Evolutionary conservation across 2,113 vertebrate genomes (phyloP).

Genomic region (Heliornis fulica): DNA sequence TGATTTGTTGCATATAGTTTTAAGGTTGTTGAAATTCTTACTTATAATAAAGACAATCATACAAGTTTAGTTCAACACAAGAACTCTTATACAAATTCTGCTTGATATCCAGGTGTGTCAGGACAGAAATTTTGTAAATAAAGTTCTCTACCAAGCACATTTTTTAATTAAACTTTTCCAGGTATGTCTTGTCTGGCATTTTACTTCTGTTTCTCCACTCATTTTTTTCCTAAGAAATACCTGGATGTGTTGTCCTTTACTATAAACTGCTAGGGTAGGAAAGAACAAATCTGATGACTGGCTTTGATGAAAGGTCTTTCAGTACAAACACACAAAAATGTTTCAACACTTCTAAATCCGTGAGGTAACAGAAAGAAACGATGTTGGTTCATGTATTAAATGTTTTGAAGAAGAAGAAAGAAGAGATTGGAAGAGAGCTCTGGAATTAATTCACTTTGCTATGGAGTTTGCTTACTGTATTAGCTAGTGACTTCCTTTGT

Average conservation of each 20-base stretch:
- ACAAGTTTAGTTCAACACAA: background rate
- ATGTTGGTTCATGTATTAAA: background rate
- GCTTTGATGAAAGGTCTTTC: background rate
- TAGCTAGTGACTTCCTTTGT: background rate
- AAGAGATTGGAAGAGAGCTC: background rate
- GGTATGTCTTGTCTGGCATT: background rate
- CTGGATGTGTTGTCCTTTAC: background rate
- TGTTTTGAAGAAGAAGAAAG: background rate
- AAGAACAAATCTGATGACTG: background rate
- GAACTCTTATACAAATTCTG: background rate
- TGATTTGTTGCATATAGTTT: background rate
- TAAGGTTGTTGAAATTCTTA: background rate
- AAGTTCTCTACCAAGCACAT: background rate
- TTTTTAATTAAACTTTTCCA: background rate
- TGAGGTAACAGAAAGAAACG: background rate
- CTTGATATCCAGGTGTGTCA: rapidly evolving
- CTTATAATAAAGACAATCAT: background rate
- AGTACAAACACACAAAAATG: background rate
- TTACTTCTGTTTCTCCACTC: background rate
- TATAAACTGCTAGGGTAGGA: background rate
- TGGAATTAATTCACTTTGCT: background rate
- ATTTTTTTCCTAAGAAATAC: background rate
- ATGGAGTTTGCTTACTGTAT: background rate
- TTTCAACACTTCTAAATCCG: background rate
- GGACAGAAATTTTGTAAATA: background rate